Percentiles rank a stretch among this genome's conserved stretches.
phyloP scores from a whole-genome alignment of 2,113 vertebrate species.

The Guaruba guarouba region DNA sequence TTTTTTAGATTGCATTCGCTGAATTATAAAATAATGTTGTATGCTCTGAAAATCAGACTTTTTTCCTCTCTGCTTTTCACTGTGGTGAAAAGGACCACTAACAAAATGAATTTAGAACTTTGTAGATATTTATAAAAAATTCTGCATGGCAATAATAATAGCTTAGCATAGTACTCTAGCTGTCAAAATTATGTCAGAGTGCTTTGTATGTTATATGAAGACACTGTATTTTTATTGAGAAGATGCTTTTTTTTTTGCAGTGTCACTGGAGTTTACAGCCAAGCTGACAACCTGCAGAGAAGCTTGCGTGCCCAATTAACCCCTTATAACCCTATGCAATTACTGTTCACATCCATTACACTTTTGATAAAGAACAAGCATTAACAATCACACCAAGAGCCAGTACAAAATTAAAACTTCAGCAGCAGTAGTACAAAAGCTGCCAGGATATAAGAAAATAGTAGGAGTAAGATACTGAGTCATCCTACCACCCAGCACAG shows the following conservation, averaged over 20 bases:
- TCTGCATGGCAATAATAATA: neutral
- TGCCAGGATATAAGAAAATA: neutral
- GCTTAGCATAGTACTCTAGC: neutral
- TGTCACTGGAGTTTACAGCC: neutral
- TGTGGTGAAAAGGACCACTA: neutral
- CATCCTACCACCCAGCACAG: neutral
- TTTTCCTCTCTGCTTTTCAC: neutral
- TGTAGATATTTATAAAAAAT: neutral
- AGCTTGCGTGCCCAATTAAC: neutral
- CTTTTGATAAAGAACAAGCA: constrained; percentile 34
- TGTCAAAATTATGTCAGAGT: neutral
- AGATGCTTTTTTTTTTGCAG: neutral
- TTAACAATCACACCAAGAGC: constrained; percentile 31
- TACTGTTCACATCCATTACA: constrained; percentile 32
- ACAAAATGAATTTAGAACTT: neutral
- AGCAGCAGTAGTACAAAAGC: neutral
- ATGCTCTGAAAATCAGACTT: neutral
- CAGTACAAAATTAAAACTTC: constrained; percentile 11
- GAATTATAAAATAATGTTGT: neutral
- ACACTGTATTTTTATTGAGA: neutral
- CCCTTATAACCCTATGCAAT: constrained; percentile 44
- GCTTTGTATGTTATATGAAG: neutral
- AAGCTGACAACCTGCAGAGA: neutral
- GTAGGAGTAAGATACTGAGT: neutral
- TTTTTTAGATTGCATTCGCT: neutral